Evolutionary conservation across 2,797 vertebrate species (phyloP).

Genomic region (Crenichthys baileyi): DNA sequence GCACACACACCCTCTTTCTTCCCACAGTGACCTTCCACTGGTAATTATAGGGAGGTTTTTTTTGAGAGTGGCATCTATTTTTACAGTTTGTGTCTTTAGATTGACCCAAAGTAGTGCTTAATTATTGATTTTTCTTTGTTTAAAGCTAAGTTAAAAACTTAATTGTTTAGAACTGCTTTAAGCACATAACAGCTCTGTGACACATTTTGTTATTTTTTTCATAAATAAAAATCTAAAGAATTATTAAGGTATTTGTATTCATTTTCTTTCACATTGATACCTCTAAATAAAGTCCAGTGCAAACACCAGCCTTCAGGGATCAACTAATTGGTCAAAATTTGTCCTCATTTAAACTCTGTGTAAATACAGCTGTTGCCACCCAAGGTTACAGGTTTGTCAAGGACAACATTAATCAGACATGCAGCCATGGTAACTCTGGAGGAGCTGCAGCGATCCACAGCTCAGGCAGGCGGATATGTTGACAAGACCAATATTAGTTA

Average conservation of each 20-base stretch:
- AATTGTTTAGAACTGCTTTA: no score
- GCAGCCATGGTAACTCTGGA: background rate
- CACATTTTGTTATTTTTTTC: background rate
- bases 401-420: background rate
- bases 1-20: constrained; percentile 47
- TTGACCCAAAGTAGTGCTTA: background rate
- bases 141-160: no score
- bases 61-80: constrained; percentile 33
- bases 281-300: background rate
- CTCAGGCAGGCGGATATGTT: background rate
- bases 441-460: no score
- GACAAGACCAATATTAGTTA: background rate
- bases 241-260: background rate
- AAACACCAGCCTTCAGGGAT: background rate
- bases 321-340: background rate
- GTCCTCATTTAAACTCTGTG: background rate
- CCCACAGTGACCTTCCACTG: constrained; percentile 33
- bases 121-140: no score
- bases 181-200: no score
- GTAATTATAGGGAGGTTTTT: constrained; percentile 54
- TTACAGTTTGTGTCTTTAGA: constrained; percentile 24
- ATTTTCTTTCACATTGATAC: background rate
- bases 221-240: background rate
- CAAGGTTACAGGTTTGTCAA: background rate
- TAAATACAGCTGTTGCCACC: background rate